These are phyloP conservation scores for Morelia viridis DNA, from an alignment of 2,797 vertebrate species.

Conservation along the genomic window DNA sequence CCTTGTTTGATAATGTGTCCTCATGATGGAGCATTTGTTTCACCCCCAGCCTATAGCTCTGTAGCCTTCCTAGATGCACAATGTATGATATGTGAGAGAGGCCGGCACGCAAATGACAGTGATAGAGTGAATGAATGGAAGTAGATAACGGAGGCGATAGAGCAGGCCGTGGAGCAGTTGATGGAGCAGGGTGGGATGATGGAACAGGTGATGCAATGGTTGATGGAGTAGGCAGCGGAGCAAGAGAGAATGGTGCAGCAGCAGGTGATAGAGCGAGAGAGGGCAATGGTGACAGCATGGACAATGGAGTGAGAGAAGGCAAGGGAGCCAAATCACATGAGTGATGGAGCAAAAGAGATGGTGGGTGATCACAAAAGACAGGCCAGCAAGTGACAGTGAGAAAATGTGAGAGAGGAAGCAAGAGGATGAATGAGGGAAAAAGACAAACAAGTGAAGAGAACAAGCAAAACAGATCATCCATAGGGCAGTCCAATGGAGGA, in stretches of 20 bases:
- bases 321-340: background rate
- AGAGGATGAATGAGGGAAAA: background rate
- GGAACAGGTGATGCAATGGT: background rate
- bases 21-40: background rate
- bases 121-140: background rate
- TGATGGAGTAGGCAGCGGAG: background rate
- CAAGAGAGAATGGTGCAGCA: background rate
- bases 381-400: background rate
- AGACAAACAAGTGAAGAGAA: background rate
- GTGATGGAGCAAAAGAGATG: background rate
- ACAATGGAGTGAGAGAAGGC: background rate
- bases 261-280: background rate
- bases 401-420: background rate
- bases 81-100: background rate
- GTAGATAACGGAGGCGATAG: background rate
- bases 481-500: background rate
- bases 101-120: background rate
- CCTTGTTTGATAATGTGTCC: background rate
- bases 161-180: background rate
- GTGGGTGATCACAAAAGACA: background rate
- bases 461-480: background rate
- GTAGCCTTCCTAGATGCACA: background rate
- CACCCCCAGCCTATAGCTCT: background rate
- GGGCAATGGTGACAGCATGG: background rate
- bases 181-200: background rate